A percentile compares a stretch with the other conserved stretches of the same genome.
phyloP scores from a whole-genome alignment of 2,113 vertebrate species.

The Genyomyrus donnyi region DNA sequence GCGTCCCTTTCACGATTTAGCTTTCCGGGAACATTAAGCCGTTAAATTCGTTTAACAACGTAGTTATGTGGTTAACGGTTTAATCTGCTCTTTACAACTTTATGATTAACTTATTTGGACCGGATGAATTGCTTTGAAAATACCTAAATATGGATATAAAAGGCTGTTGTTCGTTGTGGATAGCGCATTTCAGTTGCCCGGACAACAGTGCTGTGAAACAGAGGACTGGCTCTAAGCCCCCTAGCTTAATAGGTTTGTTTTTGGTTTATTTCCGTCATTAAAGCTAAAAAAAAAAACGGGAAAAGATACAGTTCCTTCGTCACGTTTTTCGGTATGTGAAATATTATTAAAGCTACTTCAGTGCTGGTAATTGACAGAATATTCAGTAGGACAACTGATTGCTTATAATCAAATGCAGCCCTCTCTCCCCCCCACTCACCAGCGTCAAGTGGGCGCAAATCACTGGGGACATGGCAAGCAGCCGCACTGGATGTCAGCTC shows the following conservation, averaged over 20 bases:
- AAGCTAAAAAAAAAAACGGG: not conserved
- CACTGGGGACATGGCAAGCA: conserved; percentile 41
- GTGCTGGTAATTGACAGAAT: not conserved
- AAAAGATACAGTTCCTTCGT: not conserved
- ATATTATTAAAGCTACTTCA: not conserved
- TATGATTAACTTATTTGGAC: not conserved
- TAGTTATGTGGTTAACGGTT: not conserved
- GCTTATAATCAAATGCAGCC: not conserved
- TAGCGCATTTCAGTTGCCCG: conserved; percentile 1
- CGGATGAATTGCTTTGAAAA: not conserved
- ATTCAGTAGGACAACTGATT: not conserved
- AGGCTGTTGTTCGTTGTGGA: not conserved
- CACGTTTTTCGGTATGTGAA: not conserved
- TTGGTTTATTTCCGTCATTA: not conserved
- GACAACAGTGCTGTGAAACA: not conserved
- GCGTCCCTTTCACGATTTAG: not conserved
- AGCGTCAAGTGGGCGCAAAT: conserved; percentile 32
- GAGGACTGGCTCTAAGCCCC: not conserved
- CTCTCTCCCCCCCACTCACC: not conserved
- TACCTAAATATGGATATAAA: not conserved
- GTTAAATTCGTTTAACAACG: not conserved
- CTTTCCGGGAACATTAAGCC: not conserved
- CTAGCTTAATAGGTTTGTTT: not conserved
- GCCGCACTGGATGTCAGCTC: not conserved
- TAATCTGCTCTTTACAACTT: not conserved